Conservation (phyloP, 92 coral and sea anemone species). For the Metridium senile region DNA sequence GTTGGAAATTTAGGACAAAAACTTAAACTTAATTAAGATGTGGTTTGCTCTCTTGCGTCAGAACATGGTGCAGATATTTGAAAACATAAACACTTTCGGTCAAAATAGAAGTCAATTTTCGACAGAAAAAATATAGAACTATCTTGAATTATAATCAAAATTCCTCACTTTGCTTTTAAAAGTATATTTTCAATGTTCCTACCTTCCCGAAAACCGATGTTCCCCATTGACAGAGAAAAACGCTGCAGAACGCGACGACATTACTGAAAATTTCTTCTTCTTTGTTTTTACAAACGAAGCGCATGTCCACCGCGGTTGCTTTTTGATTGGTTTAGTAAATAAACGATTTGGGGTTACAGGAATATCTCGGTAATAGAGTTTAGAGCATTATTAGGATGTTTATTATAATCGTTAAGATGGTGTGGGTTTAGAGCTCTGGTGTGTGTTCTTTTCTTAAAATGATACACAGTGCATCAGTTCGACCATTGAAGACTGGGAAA, state of each 20-base stretch:
- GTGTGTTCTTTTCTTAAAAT: too few species aligned
- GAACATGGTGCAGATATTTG: neutral
- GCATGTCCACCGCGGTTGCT: neutral
- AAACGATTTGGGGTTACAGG: neutral
- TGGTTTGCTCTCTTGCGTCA: neutral
- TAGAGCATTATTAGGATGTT: too few species aligned
- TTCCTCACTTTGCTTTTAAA: too few species aligned
- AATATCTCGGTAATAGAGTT: neutral
- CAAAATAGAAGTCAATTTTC: too few species aligned
- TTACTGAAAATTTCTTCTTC: neutral
- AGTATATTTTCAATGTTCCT: too few species aligned
- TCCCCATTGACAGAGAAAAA: conserved; percentile 7
- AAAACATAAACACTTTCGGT: neutral
- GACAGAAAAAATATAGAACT: too few species aligned
- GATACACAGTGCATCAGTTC: too few species aligned
- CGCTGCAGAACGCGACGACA: neutral
- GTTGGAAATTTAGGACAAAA: neutral
- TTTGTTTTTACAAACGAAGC: neutral
- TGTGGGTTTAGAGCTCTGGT: too few species aligned
- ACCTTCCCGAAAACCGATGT: neutral
- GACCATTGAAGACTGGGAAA: too few species aligned
- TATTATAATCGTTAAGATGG: too few species aligned
- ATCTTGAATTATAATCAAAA: too few species aligned
- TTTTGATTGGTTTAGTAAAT: neutral
- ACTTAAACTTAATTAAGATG: neutral